Conservation (phyloP, 1,140 invertebrate genomes). For the Aplysia californica region DNA sequence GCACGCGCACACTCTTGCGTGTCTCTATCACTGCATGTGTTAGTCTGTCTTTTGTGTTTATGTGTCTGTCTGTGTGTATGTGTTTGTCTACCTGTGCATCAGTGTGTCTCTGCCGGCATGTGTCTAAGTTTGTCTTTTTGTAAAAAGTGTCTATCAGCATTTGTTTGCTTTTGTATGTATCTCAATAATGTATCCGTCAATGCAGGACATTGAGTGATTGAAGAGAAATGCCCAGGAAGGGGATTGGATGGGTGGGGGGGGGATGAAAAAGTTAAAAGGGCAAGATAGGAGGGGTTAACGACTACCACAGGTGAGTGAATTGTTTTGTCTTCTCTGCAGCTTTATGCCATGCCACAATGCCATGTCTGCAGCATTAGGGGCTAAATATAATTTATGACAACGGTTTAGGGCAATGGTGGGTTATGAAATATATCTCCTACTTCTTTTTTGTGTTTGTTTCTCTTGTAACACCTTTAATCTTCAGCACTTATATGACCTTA, state of each 20-base stretch:
- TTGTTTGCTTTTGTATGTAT: background rate
- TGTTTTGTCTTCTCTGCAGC: too few relatives aligned
- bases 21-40: conserved; percentile 3
- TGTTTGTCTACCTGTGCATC: conserved; percentile 3
- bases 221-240: background rate
- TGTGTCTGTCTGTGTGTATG: conserved; percentile 10
- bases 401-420: too few relatives aligned
- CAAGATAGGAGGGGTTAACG: background rate
- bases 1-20: background rate
- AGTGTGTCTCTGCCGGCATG: conserved; percentile 2
- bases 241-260: background rate
- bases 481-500: too few relatives aligned
- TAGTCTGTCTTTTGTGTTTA: conserved; percentile 7
- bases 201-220: background rate
- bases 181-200: background rate
- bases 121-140: conserved; percentile 7
- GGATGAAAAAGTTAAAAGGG: background rate
- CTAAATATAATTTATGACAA: too few relatives aligned
- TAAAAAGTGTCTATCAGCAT: background rate
- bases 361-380: too few relatives aligned
- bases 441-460: too few relatives aligned
- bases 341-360: too few relatives aligned
- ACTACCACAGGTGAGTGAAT: conserved; percentile 43
- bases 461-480: too few relatives aligned
- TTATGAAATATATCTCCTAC: too few relatives aligned